Conservation (phyloP, 2,888 invertebrate genomes). For the Helobdella robusta region DNA sequence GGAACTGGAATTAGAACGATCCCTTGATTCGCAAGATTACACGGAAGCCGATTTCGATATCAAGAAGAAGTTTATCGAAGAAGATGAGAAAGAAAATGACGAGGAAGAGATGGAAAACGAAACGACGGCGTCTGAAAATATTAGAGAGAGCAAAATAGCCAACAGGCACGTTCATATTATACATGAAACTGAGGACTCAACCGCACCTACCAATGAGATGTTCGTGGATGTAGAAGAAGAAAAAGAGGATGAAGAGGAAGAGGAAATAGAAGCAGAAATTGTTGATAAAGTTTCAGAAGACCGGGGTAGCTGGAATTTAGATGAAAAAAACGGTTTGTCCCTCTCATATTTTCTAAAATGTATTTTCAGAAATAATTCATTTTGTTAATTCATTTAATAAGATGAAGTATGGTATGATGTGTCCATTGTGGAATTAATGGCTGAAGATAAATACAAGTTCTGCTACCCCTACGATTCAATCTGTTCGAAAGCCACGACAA, state of each 20-base stretch:
- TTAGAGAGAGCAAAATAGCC: too few relatives aligned
- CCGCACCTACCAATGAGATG: too few relatives aligned
- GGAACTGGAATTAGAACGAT: too few relatives aligned
- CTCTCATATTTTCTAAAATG: neutral
- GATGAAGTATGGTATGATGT: constrained; percentile 7
- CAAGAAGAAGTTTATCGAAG: too few relatives aligned
- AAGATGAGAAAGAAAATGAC: constrained; percentile 6
- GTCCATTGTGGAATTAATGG: neutral
- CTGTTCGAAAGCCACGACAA: neutral
- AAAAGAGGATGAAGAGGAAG: constrained; percentile 22
- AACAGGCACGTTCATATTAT: too few relatives aligned
- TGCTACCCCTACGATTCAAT: constrained; percentile 1
- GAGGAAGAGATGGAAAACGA: constrained; percentile 10
- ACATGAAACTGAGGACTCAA: too few relatives aligned
- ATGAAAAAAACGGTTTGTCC: neutral
- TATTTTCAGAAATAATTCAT: neutral
- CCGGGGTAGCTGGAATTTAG: neutral
- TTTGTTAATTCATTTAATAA: neutral
- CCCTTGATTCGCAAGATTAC: too few relatives aligned
- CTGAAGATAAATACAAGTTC: constrained; percentile 11
- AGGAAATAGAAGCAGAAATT: constrained; percentile 15
- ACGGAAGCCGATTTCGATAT: too few relatives aligned
- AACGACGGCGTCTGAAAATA: too few relatives aligned
- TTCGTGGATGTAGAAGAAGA: constrained; percentile 6
- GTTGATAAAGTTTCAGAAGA: neutral